Evolutionary conservation across 1,140 invertebrate genomes (phyloP), one percentile per base, ranked within the genome.

Genomic region (Drosophila mauritiana): DNA sequence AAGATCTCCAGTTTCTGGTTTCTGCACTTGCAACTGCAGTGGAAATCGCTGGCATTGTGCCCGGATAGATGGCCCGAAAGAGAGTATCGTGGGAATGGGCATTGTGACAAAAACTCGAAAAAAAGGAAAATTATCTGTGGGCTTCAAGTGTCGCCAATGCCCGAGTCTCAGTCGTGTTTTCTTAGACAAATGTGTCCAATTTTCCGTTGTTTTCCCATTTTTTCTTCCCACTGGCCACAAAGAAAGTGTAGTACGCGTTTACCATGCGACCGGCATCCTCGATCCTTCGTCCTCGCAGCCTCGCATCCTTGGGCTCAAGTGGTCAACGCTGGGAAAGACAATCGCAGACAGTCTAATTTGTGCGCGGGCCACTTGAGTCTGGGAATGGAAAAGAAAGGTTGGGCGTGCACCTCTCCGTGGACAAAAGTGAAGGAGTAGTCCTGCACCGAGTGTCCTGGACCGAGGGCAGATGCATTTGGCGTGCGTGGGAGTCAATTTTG

Each of bases 71-170:
- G 61, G 63, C 73, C 77, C 57, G 46, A 84, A 86, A 73, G 78
- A 81, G 80, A 90, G 80, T 85, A 90, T 90, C 85, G 85, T 90
- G 85, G 85, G 85, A 90, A 90, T 90, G 85, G 64, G 61, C 75
- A 86, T 85, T 90, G 86, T 90, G 67, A 73, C 64, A 70, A 57
- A 70, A 70, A 67, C n/a, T 39, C 11, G 39, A 25, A 53, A n/a
- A 64, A 11, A 70, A 48, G 51, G 64, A 46, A 70, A 77, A 88
- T 86, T 73, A 49, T 88, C 75, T 75, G 36, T 59, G 57, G 64
- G 73, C 78, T 73, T 85, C 84, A 89, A 89, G 84, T 89, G 85
- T 89, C 84, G 85, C 83, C 81, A 81, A 73, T 64, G 58, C 40
- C 45, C 42, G 37, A 43, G 42, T 64, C 46, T 31, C 22, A 27